phyloP scores from a whole-genome alignment of 2,888 invertebrate species.

The Venustoraphidia nigricollis region DNA sequence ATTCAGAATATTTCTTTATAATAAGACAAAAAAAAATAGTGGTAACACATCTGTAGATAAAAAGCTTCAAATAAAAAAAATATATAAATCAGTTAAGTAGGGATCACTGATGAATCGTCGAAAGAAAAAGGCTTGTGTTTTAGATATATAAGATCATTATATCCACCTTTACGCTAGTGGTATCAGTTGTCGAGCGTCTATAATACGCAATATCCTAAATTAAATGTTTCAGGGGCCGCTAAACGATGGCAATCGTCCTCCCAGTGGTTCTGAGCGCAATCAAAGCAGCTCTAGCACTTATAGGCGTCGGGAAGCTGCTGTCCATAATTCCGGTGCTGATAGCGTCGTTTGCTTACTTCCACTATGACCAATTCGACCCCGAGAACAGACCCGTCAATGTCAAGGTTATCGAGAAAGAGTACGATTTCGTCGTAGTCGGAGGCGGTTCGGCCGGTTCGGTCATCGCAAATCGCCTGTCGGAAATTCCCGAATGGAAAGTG shows the following conservation, averaged over 20 bases:
- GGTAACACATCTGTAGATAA: too few species aligned
- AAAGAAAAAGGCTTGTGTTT: too few species aligned
- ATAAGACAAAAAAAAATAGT: too few species aligned
- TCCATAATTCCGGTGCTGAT: slow-evolving; percentile 60
- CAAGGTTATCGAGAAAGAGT: slow-evolving; percentile 45
- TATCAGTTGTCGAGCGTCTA: too few species aligned
- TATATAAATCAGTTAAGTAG: too few species aligned
- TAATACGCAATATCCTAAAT: neutral
- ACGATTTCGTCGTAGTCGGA: slow-evolving; percentile 72
- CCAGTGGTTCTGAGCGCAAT: slow-evolving; percentile 46
- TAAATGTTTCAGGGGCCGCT: slow-evolving; percentile 2
- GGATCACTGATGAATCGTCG: too few species aligned
- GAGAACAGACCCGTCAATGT: slow-evolving; percentile 65
- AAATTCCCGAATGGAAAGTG: slow-evolving; percentile 63
- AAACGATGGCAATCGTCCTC: slow-evolving; percentile 20
- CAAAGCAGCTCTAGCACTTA: slow-evolving; percentile 52
- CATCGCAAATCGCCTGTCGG: slow-evolving; percentile 64
- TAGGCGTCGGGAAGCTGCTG: slow-evolving; percentile 56
- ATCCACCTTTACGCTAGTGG: too few species aligned
- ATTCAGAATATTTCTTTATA: too few species aligned
- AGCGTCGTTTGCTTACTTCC: slow-evolving; percentile 63
- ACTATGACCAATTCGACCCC: slow-evolving; percentile 73
- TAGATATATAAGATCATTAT: too few species aligned
- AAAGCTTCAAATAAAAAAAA: too few species aligned
- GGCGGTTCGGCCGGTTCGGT: slow-evolving; percentile 77